phyloP scores from a whole-genome alignment of 2,888 invertebrate genomes.

The Lycaena phlaeas region DNA sequence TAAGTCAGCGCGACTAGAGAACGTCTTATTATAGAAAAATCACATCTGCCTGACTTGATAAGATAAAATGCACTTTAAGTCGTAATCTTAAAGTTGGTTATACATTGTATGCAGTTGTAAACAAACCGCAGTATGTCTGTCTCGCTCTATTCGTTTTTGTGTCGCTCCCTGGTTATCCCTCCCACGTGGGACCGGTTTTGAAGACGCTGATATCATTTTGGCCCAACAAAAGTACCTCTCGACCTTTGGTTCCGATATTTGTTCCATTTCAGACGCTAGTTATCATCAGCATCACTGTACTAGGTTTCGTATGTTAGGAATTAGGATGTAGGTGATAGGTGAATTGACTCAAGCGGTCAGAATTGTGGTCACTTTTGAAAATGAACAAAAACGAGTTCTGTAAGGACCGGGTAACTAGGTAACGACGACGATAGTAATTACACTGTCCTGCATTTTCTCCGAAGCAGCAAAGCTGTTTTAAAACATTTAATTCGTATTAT shows the following conservation, averaged over 20 bases:
- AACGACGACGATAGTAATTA: no score
- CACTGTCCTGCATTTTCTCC: no score
- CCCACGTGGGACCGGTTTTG: constrained; percentile 1
- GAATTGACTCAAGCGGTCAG: no score
- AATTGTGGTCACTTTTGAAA: no score
- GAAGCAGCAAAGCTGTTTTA: no score
- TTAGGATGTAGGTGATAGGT: no score
- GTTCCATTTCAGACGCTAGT: background rate
- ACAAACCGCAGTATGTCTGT: constrained; percentile 25
- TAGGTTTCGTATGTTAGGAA: no score
- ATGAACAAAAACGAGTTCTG: no score
- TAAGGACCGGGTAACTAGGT: no score
- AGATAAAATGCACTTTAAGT: background rate
- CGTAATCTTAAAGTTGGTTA: background rate
- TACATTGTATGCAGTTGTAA: background rate
- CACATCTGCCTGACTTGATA: background rate
- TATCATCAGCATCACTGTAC: background rate
- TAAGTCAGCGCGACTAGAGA: constrained; percentile 33
- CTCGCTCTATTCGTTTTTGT: constrained; percentile 40
- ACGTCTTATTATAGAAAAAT: background rate
- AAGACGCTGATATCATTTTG: no score
- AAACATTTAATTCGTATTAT: no score
- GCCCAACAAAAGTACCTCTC: constrained; percentile 5
- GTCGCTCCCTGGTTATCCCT: constrained; percentile 38
- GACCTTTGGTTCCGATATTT: constrained; percentile 5